A percentile compares a stretch with the other conserved stretches of the same genome.
Conservation (phyloP, 2,888 invertebrate species). For the Melanophora roralis region DNA sequence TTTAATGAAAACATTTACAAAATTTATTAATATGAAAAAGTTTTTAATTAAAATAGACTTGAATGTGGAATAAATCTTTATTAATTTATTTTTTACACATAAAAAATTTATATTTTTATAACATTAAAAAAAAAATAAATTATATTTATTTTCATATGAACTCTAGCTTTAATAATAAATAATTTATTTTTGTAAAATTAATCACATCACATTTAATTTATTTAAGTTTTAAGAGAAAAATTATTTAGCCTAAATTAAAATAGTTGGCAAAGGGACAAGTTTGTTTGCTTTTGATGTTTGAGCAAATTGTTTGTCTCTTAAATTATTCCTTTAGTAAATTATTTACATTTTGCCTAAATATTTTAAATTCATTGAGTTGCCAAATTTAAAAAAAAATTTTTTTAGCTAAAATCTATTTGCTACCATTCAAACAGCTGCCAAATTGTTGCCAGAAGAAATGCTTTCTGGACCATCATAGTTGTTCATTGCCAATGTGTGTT, state of each 20-base stretch:
- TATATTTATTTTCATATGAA: no score
- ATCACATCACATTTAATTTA: slow-evolving; percentile 18
- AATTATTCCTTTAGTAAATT: neutral
- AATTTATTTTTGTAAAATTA: slow-evolving; percentile 5
- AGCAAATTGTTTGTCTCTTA: neutral
- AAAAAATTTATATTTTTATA: no score
- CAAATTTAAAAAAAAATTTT: neutral
- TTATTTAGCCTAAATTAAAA: neutral
- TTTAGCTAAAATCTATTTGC: slow-evolving; percentile 1
- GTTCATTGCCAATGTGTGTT: slow-evolving; percentile 77
- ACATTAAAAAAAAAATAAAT: no score
- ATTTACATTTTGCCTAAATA: neutral
- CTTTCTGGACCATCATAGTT: slow-evolving; percentile 74
- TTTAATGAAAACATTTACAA: neutral
- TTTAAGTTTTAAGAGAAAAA: neutral
- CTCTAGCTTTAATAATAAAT: neutral
- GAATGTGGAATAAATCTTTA: no score
- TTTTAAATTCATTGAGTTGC: slow-evolving; percentile 24
- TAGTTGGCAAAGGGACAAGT: neutral
- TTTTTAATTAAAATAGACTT: no score
- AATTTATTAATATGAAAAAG: no score
- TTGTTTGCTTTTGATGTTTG: no score
- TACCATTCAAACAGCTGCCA: slow-evolving; percentile 65
- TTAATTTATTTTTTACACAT: no score
- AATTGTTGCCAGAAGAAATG: slow-evolving; percentile 66